Evolutionary conservation across 2,113 vertebrate genomes (phyloP).

Genomic region (Chloebia gouldiae): DNA sequence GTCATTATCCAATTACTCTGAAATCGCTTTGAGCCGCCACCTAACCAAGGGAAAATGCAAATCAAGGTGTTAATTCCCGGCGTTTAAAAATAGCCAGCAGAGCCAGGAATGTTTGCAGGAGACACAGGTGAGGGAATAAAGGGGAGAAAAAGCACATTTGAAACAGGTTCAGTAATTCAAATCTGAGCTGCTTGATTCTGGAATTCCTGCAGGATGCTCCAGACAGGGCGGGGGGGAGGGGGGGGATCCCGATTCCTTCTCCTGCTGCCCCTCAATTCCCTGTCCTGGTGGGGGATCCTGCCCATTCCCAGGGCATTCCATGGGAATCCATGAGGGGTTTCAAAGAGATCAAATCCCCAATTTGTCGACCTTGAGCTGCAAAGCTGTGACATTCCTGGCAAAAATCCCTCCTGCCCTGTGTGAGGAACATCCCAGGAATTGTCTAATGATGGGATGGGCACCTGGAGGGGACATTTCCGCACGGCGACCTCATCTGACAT

Average conservation of each 20-base stretch:
- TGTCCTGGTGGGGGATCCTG: fast-evolving
- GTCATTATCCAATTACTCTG: not conserved
- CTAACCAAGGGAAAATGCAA: not conserved
- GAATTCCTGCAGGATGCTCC: not conserved
- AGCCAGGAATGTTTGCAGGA: not conserved
- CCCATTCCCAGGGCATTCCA: not conserved
- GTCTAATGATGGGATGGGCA: not conserved
- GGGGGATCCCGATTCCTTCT: not conserved
- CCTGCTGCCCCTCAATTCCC: not conserved
- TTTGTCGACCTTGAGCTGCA: not conserved
- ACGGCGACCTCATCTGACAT: not conserved
- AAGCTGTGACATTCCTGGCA: not conserved
- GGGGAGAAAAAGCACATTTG: fast-evolving
- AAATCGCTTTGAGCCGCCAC: not conserved
- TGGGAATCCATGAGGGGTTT: not conserved
- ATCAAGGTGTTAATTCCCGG: slow-evolving; percentile 19
- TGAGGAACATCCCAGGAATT: fast-evolving
- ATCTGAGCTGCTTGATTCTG: not conserved
- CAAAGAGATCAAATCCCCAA: fast-evolving
- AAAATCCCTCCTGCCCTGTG: fast-evolving
- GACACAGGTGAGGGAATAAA: not conserved
- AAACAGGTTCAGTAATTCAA: not conserved
- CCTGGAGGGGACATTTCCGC: not conserved
- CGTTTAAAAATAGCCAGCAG: not conserved
- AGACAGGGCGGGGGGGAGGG: not conserved